phyloP scores from a whole-genome alignment of 2,888 invertebrate genomes.

The Chironomus riparius region DNA sequence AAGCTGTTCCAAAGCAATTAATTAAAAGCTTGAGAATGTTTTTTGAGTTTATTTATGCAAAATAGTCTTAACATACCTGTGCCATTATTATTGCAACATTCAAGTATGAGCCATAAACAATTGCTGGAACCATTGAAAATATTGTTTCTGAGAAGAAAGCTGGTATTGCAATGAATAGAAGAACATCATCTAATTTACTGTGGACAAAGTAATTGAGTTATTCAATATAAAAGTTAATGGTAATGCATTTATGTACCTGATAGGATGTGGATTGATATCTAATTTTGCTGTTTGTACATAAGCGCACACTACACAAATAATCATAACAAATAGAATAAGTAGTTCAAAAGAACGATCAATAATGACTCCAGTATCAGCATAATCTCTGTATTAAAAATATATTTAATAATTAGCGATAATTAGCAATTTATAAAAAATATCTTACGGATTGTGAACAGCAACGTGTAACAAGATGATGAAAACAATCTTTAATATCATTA shows the following conservation, averaged over 20 bases:
- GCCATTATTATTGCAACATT: slow-evolving; percentile 47
- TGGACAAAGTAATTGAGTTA: too few species aligned
- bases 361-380: slow-evolving; percentile 44
- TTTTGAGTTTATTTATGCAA: neutral
- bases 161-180: slow-evolving; percentile 61
- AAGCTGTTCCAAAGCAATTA: slow-evolving; percentile 42
- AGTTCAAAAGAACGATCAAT: slow-evolving; percentile 48
- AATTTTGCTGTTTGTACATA: slow-evolving; percentile 55
- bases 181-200: slow-evolving; percentile 57
- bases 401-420: slow-evolving; percentile 6
- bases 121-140: slow-evolving; percentile 58
- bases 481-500: slow-evolving; percentile 48
- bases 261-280: slow-evolving; percentile 55
- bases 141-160: slow-evolving; percentile 63
- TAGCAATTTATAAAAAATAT: neutral
- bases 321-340: slow-evolving; percentile 48
- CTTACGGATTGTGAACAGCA: slow-evolving; percentile 46
- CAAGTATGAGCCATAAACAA: slow-evolving; percentile 45
- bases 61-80: slow-evolving; percentile 44
- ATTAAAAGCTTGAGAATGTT: slow-evolving; percentile 4
- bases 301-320: slow-evolving; percentile 50
- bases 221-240: neutral
- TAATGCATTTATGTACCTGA: slow-evolving; percentile 32
- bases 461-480: slow-evolving; percentile 54
- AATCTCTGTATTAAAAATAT: slow-evolving; percentile 41